Conservation (phyloP, 2,888 invertebrate genomes). For the Leptinotarsa tumamoca region DNA sequence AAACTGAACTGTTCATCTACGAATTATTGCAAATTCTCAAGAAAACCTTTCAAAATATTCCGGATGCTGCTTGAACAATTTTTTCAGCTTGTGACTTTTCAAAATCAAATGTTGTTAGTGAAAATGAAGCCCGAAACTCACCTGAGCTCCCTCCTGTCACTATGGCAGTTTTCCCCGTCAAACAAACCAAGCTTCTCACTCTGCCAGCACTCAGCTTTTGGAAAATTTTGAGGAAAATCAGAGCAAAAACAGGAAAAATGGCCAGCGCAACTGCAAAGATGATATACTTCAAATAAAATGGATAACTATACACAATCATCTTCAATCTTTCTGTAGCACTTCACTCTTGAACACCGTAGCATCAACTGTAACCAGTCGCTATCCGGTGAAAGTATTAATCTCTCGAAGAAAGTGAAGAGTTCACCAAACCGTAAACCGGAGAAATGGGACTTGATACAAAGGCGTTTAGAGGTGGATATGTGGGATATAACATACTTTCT, state of each 20-base stretch:
- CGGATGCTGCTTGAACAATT: too few species aligned
- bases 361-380: constrained; percentile 32
- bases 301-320: constrained; percentile 53
- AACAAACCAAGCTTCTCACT: constrained; percentile 58
- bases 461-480: background rate
- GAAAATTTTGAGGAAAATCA: constrained; percentile 56
- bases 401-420: constrained; percentile 39
- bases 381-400: constrained; percentile 41
- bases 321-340: constrained; percentile 24
- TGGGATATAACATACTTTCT: constrained; percentile 21
- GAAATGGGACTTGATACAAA: constrained; percentile 55
- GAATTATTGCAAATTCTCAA: too few species aligned
- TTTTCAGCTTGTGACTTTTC: too few species aligned
- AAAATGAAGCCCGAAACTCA: constrained; percentile 39
- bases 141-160: constrained; percentile 60
- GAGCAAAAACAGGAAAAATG: constrained; percentile 53
- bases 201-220: constrained; percentile 57
- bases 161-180: constrained; percentile 59
- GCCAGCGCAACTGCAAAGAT: constrained; percentile 52
- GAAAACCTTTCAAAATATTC: too few species aligned
- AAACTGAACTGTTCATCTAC: too few species aligned
- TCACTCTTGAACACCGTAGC: constrained; percentile 32
- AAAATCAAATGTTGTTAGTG: too few species aligned
- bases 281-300: constrained; percentile 55
- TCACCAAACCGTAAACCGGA: constrained; percentile 26